Base-by-base conservation (phyloP, 2,113 vertebrate species). In the Neopipo cinnamomea region DNA sequence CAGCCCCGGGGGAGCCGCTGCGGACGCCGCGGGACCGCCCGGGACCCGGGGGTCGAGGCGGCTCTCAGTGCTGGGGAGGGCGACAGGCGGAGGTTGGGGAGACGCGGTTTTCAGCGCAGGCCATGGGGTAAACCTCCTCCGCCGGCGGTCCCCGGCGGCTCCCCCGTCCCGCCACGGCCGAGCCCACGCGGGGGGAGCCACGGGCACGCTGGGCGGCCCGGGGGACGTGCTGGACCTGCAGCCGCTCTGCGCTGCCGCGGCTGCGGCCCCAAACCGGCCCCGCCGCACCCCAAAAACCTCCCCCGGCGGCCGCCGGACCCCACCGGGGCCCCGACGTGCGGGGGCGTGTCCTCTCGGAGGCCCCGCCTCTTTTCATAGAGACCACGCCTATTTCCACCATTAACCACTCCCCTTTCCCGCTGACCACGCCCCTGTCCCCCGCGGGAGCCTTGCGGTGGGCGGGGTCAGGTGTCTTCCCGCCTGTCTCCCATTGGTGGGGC, bases 331-430 rank as follows among this genome's bases (percentile, higher is more conserved):
- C 90, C 90, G 90, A 91, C 86, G 89, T 53, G 73, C 24, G 56
- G 33, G 62, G 62, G 77, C 41, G 62, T 9, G 50, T 31, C 41
- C 27, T 1, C 3, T 1, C 0, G 6, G 0, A 9, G 39, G 6
- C 50, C 77, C 23, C 70, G 58, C 93, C 85, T 0, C 0, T 3
- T 42, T 8, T 1, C 27, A 6, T 11, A 11, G 1, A 6, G 25
- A 9, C 62, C 76, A 35, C 70, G 58, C 93, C 85, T 0, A 0
- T 3, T 42, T 42, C 1, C 0, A 0, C 14, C 1, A 11, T 17
- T 10, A 21, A 1, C 8, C 61, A 14, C 89, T 8, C 94, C 91
- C 4, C 8, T 11, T n/a, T 5, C 0, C 1, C 0, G 0, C 1
- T 25, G 8, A 1, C 11, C 66, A 35, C 77, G 37, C 89, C 76